Conservation (phyloP, 2,888 invertebrate genomes). For the Ganaspis brasiliensis region DNA sequence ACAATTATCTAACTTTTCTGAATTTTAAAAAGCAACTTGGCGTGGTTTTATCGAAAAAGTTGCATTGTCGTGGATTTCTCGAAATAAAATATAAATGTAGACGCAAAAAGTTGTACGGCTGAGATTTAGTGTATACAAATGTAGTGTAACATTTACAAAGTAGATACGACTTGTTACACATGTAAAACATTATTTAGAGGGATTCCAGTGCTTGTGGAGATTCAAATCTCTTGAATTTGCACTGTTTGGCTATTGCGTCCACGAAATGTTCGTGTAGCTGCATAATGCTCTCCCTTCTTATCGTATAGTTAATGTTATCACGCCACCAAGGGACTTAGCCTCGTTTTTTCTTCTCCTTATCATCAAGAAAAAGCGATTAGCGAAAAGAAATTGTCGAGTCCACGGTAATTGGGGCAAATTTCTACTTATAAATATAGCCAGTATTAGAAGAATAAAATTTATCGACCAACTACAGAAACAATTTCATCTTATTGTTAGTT, state of each 20-base stretch:
- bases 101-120: neutral
- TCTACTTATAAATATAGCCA: conserved; percentile 17
- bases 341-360: conserved; percentile 10
- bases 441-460: conserved; percentile 8
- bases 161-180: conserved; percentile 44
- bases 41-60: no score
- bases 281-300: conserved; percentile 65
- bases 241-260: conserved; percentile 66
- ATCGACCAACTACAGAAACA: neutral
- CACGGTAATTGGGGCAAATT: conserved; percentile 22
- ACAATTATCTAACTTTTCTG: no score
- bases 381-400: conserved; percentile 27
- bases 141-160: conserved; percentile 8
- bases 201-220: conserved; percentile 58
- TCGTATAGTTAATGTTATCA: conserved; percentile 58
- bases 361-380: conserved; percentile 22
- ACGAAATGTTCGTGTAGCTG: conserved; percentile 66
- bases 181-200: conserved; percentile 62
- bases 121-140: conserved; percentile 21
- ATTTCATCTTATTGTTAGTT: neutral
- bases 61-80: no score
- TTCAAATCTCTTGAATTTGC: conserved; percentile 64
- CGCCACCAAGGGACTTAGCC: conserved; percentile 21
- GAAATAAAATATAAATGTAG: neutral
- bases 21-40: no score